A percentile compares a stretch with the other conserved stretches of the same genome.
Conservation (phyloP, 2,888 invertebrate species). For the Elysia crispata region DNA sequence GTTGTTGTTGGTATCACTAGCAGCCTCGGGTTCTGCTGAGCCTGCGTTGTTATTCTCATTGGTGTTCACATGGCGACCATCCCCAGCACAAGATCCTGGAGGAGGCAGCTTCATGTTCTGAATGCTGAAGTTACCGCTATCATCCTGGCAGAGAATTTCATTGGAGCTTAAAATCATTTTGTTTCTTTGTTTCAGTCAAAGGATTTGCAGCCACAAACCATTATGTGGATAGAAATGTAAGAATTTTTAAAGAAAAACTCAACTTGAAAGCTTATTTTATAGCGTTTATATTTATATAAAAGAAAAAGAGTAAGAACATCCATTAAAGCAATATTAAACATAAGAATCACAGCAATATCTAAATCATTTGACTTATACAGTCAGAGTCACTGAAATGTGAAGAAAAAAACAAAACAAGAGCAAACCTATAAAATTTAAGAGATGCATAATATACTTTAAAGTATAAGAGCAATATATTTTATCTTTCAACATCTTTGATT, state of each 20-base stretch:
- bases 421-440: no score
- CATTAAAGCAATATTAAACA: no score
- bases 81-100: neutral
- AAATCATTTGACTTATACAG: no score
- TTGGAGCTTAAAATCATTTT: neutral
- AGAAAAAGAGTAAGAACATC: no score
- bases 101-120: conserved; percentile 23
- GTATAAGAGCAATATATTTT: no score
- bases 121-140: conserved; percentile 47
- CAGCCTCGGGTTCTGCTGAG: neutral
- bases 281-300: no score
- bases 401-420: no score
- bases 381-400: no score
- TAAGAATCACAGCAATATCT: no score
- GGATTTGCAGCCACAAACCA: neutral
- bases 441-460: no score
- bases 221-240: neutral
- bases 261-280: neutral
- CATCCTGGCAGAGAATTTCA: conserved; percentile 41
- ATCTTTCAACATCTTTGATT: no score
- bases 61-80: neutral
- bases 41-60: conserved; percentile 23
- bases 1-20: conserved; percentile 51
- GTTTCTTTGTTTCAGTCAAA: neutral
- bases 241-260: neutral